Percentiles rank a stretch among this genome's conserved stretches.
Evolutionary conservation across 1,140 invertebrate species (phyloP).

Genomic region (Radopholus similis): DNA sequence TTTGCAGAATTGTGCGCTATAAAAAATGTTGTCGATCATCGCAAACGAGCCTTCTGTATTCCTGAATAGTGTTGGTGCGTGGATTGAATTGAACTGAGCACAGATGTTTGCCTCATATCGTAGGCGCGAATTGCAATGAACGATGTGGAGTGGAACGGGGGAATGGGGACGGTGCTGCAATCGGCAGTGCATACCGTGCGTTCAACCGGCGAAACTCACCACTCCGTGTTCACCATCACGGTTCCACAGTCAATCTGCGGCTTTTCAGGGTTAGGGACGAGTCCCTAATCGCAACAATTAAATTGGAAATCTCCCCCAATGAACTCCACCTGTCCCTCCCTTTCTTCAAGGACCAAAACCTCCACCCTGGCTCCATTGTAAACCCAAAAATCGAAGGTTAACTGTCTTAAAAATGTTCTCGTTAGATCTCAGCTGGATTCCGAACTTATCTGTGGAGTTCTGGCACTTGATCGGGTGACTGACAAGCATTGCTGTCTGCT

Average conservation of each 20-base stretch:
- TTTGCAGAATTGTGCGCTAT: constrained; percentile 54
- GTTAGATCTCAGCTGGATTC: background rate
- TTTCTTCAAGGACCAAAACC: constrained; percentile 53
- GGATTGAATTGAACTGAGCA: constrained; percentile 48
- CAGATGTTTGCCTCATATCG: constrained; percentile 14
- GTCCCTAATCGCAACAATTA: background rate
- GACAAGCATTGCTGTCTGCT: constrained; percentile 49
- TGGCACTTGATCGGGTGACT: constrained; percentile 44
- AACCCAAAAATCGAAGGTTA: constrained; percentile 51
- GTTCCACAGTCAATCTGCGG: constrained; percentile 56
- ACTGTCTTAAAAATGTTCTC: background rate
- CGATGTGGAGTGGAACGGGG: background rate
- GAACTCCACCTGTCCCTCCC: constrained; percentile 11
- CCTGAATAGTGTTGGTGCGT: constrained; percentile 51
- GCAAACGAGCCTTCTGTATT: constrained; percentile 54
- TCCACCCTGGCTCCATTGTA: constrained; percentile 56
- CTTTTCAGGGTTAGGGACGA: constrained; percentile 46
- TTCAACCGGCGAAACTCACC: constrained; percentile 47
- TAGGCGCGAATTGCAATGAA: background rate
- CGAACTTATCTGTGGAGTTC: constrained; percentile 13
- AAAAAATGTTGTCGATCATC: constrained; percentile 57
- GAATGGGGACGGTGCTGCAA: background rate
- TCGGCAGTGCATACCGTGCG: constrained; percentile 28
- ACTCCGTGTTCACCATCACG: constrained; percentile 52
- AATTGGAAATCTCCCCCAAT: background rate